Evolutionary conservation across 2,888 invertebrate species (phyloP).

Genomic region (Lepetodrilus schrolli): DNA sequence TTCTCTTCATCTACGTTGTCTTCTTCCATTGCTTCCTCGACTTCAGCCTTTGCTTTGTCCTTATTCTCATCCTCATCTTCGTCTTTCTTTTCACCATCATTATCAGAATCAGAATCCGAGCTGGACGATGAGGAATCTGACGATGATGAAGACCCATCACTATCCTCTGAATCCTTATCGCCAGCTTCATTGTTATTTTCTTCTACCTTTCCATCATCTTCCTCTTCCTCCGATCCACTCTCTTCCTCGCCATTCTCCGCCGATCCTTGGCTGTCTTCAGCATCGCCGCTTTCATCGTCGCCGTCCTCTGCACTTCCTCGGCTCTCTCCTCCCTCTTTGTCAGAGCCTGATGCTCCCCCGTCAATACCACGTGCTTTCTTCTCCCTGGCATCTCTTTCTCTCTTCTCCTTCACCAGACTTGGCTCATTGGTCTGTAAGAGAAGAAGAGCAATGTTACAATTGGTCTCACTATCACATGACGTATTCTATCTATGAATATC

Average conservation of each 20-base stretch:
- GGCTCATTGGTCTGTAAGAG: slow-evolving; percentile 18
- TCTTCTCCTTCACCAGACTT: not conserved
- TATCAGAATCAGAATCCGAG: not conserved
- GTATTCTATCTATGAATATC: no score
- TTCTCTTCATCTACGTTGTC: not conserved
- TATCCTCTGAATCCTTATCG: not conserved
- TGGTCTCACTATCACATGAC: not conserved
- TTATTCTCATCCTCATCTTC: not conserved
- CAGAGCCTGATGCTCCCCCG: slow-evolving; percentile 1
- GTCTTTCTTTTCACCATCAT: not conserved
- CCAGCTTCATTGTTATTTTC: slow-evolving; percentile 10
- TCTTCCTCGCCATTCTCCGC: not conserved
- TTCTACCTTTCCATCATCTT: not conserved
- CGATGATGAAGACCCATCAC: not conserved
- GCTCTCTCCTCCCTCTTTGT: not conserved
- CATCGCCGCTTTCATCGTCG: not conserved
- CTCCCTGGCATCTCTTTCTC: not conserved
- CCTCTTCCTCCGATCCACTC: slow-evolving; percentile 2
- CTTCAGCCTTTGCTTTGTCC: not conserved
- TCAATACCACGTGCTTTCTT: not conserved
- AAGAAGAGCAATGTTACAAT: not conserved
- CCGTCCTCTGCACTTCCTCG: not conserved
- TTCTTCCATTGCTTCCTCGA: not conserved
- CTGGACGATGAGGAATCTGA: not conserved
- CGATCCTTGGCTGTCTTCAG: not conserved